Evolutionary conservation across 2,113 vertebrate species (phyloP), one percentile per base, ranked within the genome.

Genomic region (Melanocharis versteri): DNA sequence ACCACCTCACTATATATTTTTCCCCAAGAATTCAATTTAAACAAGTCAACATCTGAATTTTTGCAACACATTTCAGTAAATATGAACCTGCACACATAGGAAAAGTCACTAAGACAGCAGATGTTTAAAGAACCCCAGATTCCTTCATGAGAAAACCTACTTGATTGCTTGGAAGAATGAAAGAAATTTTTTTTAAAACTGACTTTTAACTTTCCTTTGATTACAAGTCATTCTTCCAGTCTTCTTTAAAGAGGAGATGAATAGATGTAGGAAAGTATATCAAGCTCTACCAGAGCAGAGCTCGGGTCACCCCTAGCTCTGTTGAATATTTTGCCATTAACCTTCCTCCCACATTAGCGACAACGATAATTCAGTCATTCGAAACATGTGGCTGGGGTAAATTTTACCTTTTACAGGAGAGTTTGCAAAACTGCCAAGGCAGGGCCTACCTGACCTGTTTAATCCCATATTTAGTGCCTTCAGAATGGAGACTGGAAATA

Each of bases 191-290:
- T 87, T 93, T 79, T 11, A 3, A 75, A 92, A 40, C 11, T 20
- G 15, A 56, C 40, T 95, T 82, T 60, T 83, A 87, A 51, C 47
- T 92, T 93, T 83, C 24, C 42, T 92, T 95, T 91, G 33, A 40
- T 76, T 94, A 23, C 26, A 30, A 69, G 45, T 64, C 35, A 64
- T 81, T 91, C 47, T 68, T 91, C 58, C 27, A 30, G 21, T 64
- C 44, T 64, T 83, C 56, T 89, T 68, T 89, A 84, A 84, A 76
- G 31, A 75, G 3, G 4, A 72, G 18, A 77, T 77, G 9, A 89
- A 87, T 50, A 70, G n/a, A 60, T 81, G 68, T 53, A 39, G 35
- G 48, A n/a, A 75, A 75, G 50, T 23, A 15, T 57, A 53, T 53
- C n/a, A 56, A 83, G 62, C 31, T 66, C 26, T 83, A 44, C n/a